Percentiles rank a stretch among this genome's conserved stretches.
Conservation (phyloP, 1,140 invertebrate species). For the Carposina sasakii region DNA sequence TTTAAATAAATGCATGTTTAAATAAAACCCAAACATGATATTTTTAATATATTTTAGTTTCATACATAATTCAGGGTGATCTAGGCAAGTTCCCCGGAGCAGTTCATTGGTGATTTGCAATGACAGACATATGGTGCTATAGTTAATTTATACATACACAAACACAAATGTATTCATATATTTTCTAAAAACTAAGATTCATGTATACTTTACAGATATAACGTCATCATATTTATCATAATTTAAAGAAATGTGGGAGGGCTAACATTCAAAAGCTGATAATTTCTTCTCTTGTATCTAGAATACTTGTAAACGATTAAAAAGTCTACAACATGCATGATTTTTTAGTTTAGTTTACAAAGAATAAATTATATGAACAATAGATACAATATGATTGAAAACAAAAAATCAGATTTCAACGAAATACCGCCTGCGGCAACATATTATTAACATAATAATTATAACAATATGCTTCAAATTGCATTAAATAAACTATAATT, state of each 20-base stretch:
- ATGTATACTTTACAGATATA: constrained; percentile 20
- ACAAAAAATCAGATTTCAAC: constrained; percentile 13
- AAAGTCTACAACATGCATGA: constrained; percentile 26
- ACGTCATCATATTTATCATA: constrained; percentile 7
- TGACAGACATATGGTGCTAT: constrained; percentile 53
- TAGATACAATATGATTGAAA: not conserved
- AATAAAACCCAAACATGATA: constrained; percentile 18
- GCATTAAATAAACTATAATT: too few relatives aligned
- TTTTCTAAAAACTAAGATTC: constrained; percentile 26
- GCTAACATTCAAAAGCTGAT: constrained; percentile 31
- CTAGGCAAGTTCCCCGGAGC: constrained; percentile 46
- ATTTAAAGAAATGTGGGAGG: constrained; percentile 4
- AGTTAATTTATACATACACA: constrained; percentile 38
- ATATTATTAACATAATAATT: constrained; percentile 12
- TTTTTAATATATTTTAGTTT: constrained; percentile 43
- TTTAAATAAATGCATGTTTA: not conserved
- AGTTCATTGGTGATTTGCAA: constrained; percentile 51
- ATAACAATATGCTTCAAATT: not conserved
- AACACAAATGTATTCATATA: constrained; percentile 28
- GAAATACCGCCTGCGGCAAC: constrained; percentile 51
- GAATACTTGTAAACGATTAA: constrained; percentile 2
- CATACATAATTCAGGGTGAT: constrained; percentile 55
- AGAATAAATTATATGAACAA: constrained; percentile 8
- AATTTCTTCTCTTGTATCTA: constrained; percentile 4
- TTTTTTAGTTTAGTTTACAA: constrained; percentile 12